phyloP scores from a whole-genome alignment of 2,888 invertebrate species.

The Lasioglossum oenotherae region DNA sequence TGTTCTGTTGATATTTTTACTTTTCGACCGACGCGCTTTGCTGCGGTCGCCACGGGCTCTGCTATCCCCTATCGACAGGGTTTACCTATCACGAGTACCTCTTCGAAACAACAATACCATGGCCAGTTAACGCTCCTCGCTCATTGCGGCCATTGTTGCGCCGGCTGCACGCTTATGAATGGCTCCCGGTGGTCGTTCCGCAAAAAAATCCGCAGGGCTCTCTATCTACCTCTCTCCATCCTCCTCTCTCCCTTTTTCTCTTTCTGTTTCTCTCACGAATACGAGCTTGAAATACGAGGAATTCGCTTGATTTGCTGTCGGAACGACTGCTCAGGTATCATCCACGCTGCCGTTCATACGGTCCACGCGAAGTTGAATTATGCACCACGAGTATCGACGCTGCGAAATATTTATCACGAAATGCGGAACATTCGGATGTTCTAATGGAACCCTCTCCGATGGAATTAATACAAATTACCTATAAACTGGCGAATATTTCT shows the following conservation, averaged over 20 bases:
- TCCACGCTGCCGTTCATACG: background rate
- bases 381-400: background rate
- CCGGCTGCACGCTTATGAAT: background rate
- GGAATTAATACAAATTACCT: background rate
- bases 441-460: background rate
- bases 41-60: background rate
- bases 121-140: background rate
- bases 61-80: conserved; percentile 21
- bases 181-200: background rate
- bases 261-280: background rate
- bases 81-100: conserved; percentile 28
- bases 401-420: background rate
- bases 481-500: background rate
- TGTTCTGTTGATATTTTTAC: conserved; percentile 18
- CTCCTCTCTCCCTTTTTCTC: background rate
- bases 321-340: background rate
- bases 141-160: conserved; percentile 7
- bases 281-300: background rate
- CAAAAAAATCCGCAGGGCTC: background rate
- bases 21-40: conserved; percentile 24
- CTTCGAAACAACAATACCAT: conserved; percentile 23
- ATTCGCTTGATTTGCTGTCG: background rate
- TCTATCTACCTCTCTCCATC: background rate
- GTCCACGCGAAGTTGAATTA: background rate
- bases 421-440: background rate